Evolutionary conservation across 53 echinoderm and acorn worm species (phyloP).

Genomic region (Apostichopus leukothele): DNA sequence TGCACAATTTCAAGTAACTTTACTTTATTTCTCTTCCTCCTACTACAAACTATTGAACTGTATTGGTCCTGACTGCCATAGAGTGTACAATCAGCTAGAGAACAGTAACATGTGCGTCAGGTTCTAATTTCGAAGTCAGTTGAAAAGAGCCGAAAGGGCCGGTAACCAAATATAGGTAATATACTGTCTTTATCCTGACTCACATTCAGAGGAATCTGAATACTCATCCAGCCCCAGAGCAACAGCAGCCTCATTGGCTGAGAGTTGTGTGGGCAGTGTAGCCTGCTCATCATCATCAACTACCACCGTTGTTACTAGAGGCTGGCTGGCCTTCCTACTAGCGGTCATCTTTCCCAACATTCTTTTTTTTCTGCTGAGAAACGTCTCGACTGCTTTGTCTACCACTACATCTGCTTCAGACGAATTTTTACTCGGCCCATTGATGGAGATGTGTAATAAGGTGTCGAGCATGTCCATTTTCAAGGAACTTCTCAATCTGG

Average conservation of each 20-base stretch:
- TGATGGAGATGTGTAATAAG: constrained; percentile 11
- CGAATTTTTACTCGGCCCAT: constrained; percentile 8
- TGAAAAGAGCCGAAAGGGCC: not conserved
- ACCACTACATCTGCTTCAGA: not conserved
- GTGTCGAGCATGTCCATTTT: constrained; percentile 11
- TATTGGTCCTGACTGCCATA: no score
- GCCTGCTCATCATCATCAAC: not conserved
- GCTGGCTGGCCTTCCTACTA: not conserved
- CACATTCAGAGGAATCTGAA: not conserved
- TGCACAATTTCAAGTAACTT: no score
- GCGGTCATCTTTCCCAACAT: not conserved
- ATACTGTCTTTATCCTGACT: not conserved
- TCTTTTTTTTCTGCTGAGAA: not conserved
- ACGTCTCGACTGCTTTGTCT: not conserved
- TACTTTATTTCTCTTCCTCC: no score
- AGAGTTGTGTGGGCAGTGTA: not conserved
- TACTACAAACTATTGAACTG: no score
- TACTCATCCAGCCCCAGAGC: constrained; percentile 4
- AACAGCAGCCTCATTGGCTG: not conserved
- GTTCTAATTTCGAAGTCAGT: no score
- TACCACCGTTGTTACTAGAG: not conserved
- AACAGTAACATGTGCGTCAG: no score
- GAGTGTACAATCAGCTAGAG: no score
- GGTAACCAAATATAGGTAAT: not conserved
- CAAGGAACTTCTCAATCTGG: constrained; percentile 15